Base-by-base conservation (phyloP, 2,888 invertebrate genomes). In the Biston betularia region DNA sequence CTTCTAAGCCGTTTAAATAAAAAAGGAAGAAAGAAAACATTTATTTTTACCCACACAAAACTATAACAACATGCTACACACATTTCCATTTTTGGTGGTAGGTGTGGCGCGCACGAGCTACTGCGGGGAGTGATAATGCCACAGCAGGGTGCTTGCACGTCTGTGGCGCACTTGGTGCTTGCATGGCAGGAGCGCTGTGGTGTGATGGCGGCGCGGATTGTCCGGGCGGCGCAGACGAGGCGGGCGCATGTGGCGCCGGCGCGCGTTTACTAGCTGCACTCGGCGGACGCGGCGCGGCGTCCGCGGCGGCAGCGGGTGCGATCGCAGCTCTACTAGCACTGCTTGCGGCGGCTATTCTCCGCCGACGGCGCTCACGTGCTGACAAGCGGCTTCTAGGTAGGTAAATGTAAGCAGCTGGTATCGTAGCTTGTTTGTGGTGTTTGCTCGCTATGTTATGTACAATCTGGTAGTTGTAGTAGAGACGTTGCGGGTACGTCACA, bases 161-260 rank as follows among this genome's bases (percentile, higher is more conserved):
- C 83, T 97, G 97, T 88, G 95, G 95, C 12, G 95, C 97, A 89
- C 93, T 97, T 79, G 96, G 96, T 83, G 97, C 97, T 52, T 97
- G 97, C 89, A 97, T 97, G 85, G 95, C 96, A 82, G 93, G 95
- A 65, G 95, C 94, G 79, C 91, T 97, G 77, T 97, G 96, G 96
- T 97, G 97, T 87, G 96, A 96, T 85, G 96, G 96, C 75, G 94
- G 94, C 82, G 73, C 65, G 15, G 85, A 84, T 77, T 85, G 86
- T 74, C 86, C 86, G 73, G 90, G 88, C 70, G 87, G 85, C 57
- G 83, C 94, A 60, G 80, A 96, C 95, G 70, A 85, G 75, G 96
- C 95, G 57, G 96, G 96, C 82, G 95, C 93, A 79, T 96, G 95
- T 85, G 97, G 95, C 82, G 82, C 87, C 59, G 86, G 85, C 59